Percentiles rank a stretch among this genome's conserved stretches.
phyloP scores from a whole-genome alignment of 2,888 invertebrate genomes.

The Pardosa pseudoannulata region DNA sequence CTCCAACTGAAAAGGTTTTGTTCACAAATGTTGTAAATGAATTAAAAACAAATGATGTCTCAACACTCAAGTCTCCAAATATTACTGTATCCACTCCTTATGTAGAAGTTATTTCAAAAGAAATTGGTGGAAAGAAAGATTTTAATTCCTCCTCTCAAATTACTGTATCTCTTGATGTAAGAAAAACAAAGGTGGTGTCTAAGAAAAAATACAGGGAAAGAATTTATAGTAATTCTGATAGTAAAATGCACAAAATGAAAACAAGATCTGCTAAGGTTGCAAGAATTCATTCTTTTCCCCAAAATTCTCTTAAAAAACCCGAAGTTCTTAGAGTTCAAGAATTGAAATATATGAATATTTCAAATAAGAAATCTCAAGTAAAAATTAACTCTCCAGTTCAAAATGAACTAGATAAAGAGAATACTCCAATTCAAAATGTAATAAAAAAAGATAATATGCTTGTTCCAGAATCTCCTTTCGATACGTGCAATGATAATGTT shows the following conservation, averaged over 20 bases:
- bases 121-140: not conserved
- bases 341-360: not conserved
- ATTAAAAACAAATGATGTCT: not conserved
- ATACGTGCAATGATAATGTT: not conserved
- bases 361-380: not conserved
- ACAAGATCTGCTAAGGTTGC: not conserved
- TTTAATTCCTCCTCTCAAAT: not conserved
- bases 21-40: not conserved
- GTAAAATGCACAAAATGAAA: conserved; percentile 21
- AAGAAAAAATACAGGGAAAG: conserved; percentile 4
- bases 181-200: not conserved
- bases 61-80: conserved; percentile 5
- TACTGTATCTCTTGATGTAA: not conserved
- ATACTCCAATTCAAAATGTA: not conserved
- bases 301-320: not conserved
- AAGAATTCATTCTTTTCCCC: conserved; percentile 21
- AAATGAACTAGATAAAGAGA: not conserved
- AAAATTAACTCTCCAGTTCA: not conserved
- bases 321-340: not conserved
- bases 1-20: not conserved
- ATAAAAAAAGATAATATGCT: not conserved
- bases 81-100: conserved; percentile 32
- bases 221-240: conserved; percentile 13
- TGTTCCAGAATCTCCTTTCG: not conserved
- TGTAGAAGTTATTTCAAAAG: not conserved